A percentile compares a stretch with the other conserved stretches of the same genome.
phyloP scores from a whole-genome alignment of 2,888 invertebrate genomes.

The Habrosyne pyritoides region DNA sequence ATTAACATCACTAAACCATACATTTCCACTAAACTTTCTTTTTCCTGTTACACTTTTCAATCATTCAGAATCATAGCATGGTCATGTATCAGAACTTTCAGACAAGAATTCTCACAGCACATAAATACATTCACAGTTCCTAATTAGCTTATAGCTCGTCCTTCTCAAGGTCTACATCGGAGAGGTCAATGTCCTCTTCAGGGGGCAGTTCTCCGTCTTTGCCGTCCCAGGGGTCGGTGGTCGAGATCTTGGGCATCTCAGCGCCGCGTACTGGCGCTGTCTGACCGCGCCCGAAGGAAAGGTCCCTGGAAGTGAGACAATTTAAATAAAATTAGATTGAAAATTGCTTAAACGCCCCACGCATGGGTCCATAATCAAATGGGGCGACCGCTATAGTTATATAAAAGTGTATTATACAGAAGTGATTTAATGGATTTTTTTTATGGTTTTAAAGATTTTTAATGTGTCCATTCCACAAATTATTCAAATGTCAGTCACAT shows the following conservation, averaged over 20 bases:
- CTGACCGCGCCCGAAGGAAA: slow-evolving; percentile 96
- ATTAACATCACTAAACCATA: background rate
- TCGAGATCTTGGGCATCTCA: slow-evolving; percentile 88
- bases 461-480: no score
- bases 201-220: slow-evolving; percentile 94
- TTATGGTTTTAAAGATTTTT: no score
- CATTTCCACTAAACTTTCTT: background rate
- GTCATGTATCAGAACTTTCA: background rate
- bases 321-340: no score
- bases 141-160: slow-evolving; percentile 86
- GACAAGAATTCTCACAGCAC: slow-evolving; percentile 8
- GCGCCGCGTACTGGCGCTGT: slow-evolving; percentile 94
- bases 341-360: no score
- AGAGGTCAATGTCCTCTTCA: slow-evolving; percentile 96
- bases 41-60: background rate
- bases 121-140: slow-evolving; percentile 14
- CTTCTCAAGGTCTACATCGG: slow-evolving; percentile 93
- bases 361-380: no score
- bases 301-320: slow-evolving; percentile 83
- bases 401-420: no score
- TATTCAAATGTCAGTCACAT: no score
- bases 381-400: no score
- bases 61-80: background rate
- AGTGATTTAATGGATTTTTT: no score
- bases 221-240: slow-evolving; percentile 95